Percentiles rank a stretch among this genome's conserved stretches.
phyloP scores from a whole-genome alignment of 2,888 invertebrate species.

The Malthinus flaveolus region DNA sequence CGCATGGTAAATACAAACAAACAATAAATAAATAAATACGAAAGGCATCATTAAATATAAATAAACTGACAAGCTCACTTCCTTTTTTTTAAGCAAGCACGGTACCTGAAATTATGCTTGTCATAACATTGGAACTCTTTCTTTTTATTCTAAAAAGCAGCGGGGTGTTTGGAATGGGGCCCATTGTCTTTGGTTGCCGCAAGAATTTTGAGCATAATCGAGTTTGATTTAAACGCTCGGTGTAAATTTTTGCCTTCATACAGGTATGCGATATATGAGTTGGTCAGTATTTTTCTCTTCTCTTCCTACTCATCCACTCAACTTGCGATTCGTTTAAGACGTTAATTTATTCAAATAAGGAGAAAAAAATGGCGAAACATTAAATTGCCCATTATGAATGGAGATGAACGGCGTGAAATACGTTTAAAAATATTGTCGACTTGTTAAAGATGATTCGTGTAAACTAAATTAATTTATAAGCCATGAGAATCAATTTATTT shows the following conservation, averaged over 20 bases:
- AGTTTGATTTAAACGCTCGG: constrained; percentile 23
- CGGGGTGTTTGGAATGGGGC: constrained; percentile 35
- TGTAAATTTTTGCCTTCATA: constrained; percentile 29
- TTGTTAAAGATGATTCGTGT: constrained; percentile 37
- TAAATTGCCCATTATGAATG: neutral
- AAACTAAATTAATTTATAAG: constrained; percentile 40
- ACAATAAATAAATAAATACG: constrained; percentile 38
- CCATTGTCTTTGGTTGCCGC: constrained; percentile 38
- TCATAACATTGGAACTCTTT: constrained; percentile 35
- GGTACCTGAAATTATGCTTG: constrained; percentile 39
- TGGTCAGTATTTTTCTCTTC: constrained; percentile 1
- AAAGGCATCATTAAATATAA: constrained; percentile 36
- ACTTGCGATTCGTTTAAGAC: neutral
- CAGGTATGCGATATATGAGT: neutral
- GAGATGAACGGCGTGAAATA: constrained; percentile 13
- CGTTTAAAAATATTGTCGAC: constrained; percentile 4
- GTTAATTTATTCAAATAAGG: constrained; percentile 12
- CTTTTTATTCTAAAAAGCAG: constrained; percentile 34
- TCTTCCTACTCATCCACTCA: constrained; percentile 4
- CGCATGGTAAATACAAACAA: constrained; percentile 34
- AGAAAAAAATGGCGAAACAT: constrained; percentile 3
- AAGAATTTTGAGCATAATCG: constrained; percentile 37
- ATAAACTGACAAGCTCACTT: constrained; percentile 36
- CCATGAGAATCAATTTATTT: constrained; percentile 46
- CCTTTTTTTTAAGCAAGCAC: constrained; percentile 31